Evolutionary conservation across 2,113 vertebrate genomes (phyloP).

Genomic region (Phoenicopterus ruber): DNA sequence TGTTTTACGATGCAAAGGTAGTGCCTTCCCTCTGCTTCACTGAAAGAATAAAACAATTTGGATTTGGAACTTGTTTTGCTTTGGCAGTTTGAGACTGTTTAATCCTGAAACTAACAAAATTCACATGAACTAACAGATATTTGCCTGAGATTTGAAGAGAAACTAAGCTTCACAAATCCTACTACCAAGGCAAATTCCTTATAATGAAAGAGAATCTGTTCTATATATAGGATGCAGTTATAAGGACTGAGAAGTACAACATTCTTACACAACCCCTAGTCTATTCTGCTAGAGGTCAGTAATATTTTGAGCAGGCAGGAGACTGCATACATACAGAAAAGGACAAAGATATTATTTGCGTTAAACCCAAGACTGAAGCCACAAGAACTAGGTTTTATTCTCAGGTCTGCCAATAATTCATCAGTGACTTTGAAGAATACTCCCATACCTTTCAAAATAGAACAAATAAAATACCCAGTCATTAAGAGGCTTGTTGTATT

Average conservation of each 20-base stretch:
- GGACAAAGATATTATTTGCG: neutral
- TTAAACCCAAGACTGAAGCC: neutral
- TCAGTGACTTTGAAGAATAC: neutral
- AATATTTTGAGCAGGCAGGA: neutral
- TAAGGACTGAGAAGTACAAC: neutral
- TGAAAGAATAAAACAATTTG: neutral
- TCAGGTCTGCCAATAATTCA: neutral
- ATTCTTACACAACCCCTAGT: neutral
- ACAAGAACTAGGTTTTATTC: neutral
- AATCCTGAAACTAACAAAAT: neutral
- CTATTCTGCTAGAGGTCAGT: neutral
- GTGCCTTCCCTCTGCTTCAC: neutral
- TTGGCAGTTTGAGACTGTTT: neutral
- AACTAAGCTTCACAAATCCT: neutral
- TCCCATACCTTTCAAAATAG: neutral
- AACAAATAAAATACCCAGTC: neutral
- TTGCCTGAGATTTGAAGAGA: neutral
- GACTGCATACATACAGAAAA: neutral
- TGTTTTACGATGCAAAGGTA: neutral
- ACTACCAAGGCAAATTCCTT: neutral
- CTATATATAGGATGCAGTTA: neutral
- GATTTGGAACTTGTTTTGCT: neutral
- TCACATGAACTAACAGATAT: neutral
- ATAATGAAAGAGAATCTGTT: neutral
- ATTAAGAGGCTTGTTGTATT: neutral